Evolutionary conservation across 92 coral and sea anemone species (phyloP), one percentile per base, ranked within the genome.

Genomic region (Actinostola sp.): DNA sequence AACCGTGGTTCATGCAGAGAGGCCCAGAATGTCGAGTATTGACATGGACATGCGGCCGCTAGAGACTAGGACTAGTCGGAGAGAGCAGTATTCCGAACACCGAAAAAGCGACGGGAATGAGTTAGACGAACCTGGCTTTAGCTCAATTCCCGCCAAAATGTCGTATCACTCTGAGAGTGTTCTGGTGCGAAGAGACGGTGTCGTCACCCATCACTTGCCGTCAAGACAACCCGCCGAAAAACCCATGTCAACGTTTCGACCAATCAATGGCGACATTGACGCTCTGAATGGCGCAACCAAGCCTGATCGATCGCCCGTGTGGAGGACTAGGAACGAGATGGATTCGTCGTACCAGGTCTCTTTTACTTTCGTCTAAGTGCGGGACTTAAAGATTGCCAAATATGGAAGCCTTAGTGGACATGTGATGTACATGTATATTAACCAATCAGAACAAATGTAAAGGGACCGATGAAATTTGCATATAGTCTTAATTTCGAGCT

Each of bases 241-340:
- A 15, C 77, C 66, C 23, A 78, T 70, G 33, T 69, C 89, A 30
- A 73, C 87, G 46, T 87, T 87, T 90, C 92, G 97, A 73, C 97
- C 97, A 63, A 87, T 90, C 80, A 90, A 90, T 66, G 97, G 97
- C 52, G 97, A 90, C 72, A 71, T 90, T 59, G 90, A 90, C 66
- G 97, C 88, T 2, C 86, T 90, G 50, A 84, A 71, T 50, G 34
- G 72, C 66, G 78, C 86, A 19, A 56, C 97, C 67, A 87, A 80
- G 81, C 92, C 91, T 55, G 89, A 83, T 12, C 76, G 85, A 13
- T 87, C 97, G 44, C 97, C 97, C 42, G 83, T 90, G 85, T 90
- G 97, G 97, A 83, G 80, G 80, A 88, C 86, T 57, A 88, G 88
- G 28, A 81, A 70, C 24, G 80, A 75, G 31, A 38, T 41, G 81